Evolutionary conservation across 2,888 invertebrate species (phyloP).

Genomic region (Drosophila silvestris): DNA sequence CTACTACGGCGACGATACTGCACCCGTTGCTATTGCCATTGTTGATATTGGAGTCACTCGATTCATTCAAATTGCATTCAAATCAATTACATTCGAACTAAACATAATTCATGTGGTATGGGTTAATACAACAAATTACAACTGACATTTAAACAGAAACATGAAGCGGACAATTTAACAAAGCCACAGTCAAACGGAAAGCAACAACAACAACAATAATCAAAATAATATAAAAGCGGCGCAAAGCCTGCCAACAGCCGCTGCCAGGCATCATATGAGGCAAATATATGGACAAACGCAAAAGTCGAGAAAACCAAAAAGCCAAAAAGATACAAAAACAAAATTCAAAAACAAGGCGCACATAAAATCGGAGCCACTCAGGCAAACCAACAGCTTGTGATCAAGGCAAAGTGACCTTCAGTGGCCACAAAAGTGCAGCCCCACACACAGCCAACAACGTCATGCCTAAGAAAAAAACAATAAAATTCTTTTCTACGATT

Average conservation of each 20-base stretch:
- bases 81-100: constrained; percentile 80
- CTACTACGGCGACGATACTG: constrained; percentile 56
- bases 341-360: constrained; percentile 67
- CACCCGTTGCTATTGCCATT: constrained; percentile 52
- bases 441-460: constrained; percentile 48
- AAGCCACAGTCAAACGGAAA: constrained; percentile 55
- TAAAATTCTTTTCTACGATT: constrained; percentile 83
- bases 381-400: constrained; percentile 43
- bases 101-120: constrained; percentile 79
- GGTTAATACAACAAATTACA: constrained; percentile 81
- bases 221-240: constrained; percentile 41
- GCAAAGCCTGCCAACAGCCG: constrained; percentile 56
- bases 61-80: constrained; percentile 79
- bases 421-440: constrained; percentile 63
- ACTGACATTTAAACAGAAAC: constrained; percentile 80
- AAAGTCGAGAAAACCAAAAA: constrained; percentile 43
- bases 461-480: constrained; percentile 58
- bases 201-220: constrained; percentile 30
- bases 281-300: constrained; percentile 46
- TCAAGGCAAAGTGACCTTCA: constrained; percentile 73
- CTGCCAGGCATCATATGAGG: constrained; percentile 62
- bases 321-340: constrained; percentile 61
- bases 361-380: constrained; percentile 69
- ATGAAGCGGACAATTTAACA: constrained; percentile 80
- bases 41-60: constrained; percentile 40